Base-by-base conservation (phyloP, 2,888 invertebrate genomes). In the Dasysyrphus tricinctus region DNA sequence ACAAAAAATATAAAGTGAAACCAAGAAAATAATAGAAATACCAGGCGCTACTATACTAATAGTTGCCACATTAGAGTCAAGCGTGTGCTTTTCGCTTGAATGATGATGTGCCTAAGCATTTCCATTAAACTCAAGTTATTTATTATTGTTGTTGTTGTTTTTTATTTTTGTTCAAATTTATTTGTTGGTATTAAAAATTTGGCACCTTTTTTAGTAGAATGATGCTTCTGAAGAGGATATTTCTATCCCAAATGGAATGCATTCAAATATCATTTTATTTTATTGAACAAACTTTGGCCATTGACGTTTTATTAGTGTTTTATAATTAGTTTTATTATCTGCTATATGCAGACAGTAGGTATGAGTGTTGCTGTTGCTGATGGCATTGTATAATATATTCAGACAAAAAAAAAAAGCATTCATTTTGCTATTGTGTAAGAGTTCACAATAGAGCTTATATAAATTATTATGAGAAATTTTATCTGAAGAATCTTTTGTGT, bases 291-390 rank as follows among this genome's bases (percentile, higher is more conserved):
- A 39, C 75, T 74, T 63, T 39, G 11, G 70, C 37, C 70, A 39
- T 75, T 82, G 59, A 56, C 61, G 59, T 59, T 83, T 73, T 79
- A 74, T 79, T 83, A 74, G 34, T 51, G 49, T 65, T 81, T 81
- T 81, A 72, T 81, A 81, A 81, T 81, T 81, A 72, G 77, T 81
- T 77, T 72, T 77, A 63, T 80, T 61, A 37, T 73, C 44, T 73
- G 63, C 19, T 16, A 14, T 42, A 39, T 29, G 47, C 61, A 24
- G 61, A 42, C 5, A 6, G 32, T n/a, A n/a, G n/a, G n/a, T 32
- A 32, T 5, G 32, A 29, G 32, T 63, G 29, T 44, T 39, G 24
- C 34, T 24, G 3, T 24, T 24, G 24, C 24, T 24, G 24, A 24
- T 24, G 24, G 19, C 37, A 24, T 32, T 32, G 3, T 32, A 32